A percentile compares a stretch with the other conserved stretches of the same genome.
Conservation (phyloP, 2,888 invertebrate genomes). For the Drosophila neotestacea region DNA sequence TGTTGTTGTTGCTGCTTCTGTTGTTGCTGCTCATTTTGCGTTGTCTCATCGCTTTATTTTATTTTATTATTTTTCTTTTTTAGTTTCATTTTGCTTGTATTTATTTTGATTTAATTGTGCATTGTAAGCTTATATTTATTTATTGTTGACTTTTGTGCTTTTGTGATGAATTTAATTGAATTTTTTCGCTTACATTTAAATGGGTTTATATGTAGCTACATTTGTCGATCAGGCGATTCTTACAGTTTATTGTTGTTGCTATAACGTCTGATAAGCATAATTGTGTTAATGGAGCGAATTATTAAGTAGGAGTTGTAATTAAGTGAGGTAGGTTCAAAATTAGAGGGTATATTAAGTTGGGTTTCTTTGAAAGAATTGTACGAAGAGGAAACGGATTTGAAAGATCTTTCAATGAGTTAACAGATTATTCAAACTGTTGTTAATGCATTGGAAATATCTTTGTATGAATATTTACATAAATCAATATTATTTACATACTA, state of each 20-base stretch:
- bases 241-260: slow-evolving; percentile 1
- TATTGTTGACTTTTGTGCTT: slow-evolving; percentile 37
- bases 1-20: slow-evolving; percentile 7
- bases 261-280: slow-evolving; percentile 26
- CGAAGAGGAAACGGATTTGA: background rate
- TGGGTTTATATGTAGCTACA: slow-evolving; percentile 36
- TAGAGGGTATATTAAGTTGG: background rate
- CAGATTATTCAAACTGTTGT: background rate
- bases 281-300: slow-evolving; percentile 25
- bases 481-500: background rate
- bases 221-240: slow-evolving; percentile 55
- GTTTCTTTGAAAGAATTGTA: background rate
- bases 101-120: slow-evolving; percentile 67
- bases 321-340: slow-evolving; percentile 38
- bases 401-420: background rate
- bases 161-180: slow-evolving; percentile 46
- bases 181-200: slow-evolving; percentile 42
- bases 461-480: background rate
- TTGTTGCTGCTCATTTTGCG: slow-evolving; percentile 55
- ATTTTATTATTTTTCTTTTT: slow-evolving; percentile 29
- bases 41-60: slow-evolving; percentile 55
- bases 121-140: slow-evolving; percentile 54
- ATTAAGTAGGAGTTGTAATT: slow-evolving; percentile 7
- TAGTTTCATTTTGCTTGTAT: slow-evolving; percentile 39
- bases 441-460: too few species aligned